Percentiles rank a stretch among this genome's conserved stretches.
phyloP scores from a whole-genome alignment of 2,113 vertebrate species.

The Gallinago media region DNA sequence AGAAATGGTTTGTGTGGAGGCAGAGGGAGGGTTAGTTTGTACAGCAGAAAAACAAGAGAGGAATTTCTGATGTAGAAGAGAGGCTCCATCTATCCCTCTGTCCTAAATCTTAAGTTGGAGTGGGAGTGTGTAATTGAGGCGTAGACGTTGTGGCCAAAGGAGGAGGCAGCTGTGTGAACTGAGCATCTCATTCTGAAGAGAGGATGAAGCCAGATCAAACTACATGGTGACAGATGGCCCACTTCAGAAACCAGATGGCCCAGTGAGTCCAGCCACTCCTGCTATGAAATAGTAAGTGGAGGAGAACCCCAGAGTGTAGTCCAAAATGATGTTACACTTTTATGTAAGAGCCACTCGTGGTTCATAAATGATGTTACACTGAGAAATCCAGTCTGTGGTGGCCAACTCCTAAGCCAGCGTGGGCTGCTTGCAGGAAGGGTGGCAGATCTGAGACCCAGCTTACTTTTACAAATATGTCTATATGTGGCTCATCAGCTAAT shows the following conservation, averaged over 20 bases:
- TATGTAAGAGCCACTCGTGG: not conserved
- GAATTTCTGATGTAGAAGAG: not conserved
- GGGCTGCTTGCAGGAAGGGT: not conserved
- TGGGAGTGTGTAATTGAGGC: not conserved
- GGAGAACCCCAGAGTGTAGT: not conserved
- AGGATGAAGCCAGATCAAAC: not conserved
- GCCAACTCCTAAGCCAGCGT: not conserved
- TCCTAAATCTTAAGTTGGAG: not conserved
- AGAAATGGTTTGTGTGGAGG: not conserved
- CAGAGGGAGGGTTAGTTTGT: not conserved
- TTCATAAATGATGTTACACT: not conserved
- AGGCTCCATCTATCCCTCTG: not conserved
- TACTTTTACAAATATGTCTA: rapidly evolving
- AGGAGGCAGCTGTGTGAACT: constrained; percentile 20
- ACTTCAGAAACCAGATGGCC: constrained; percentile 25
- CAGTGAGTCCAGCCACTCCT: not conserved
- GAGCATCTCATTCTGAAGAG: not conserved
- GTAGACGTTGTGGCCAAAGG: not conserved
- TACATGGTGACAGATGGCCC: not conserved
- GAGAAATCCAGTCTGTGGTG: not conserved
- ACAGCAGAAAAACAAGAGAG: not conserved
- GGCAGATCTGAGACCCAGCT: not conserved
- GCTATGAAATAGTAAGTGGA: not conserved
- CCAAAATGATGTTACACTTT: not conserved
- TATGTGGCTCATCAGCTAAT: not conserved